Percentiles rank a stretch among this genome's conserved stretches.
phyloP scores from a whole-genome alignment of 2,888 invertebrate genomes.

The Pherbina coryleti region DNA sequence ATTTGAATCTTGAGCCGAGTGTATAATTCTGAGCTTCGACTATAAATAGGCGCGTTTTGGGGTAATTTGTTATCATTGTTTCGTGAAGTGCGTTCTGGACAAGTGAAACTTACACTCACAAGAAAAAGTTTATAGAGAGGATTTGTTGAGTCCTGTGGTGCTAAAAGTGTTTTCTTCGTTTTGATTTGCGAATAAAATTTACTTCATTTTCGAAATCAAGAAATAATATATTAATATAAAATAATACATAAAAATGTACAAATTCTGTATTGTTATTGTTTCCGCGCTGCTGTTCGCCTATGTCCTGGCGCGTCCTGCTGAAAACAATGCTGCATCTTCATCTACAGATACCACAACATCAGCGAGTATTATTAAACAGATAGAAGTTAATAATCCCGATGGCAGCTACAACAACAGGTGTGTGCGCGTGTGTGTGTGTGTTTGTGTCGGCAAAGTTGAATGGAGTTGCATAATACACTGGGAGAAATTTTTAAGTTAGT shows the following conservation, averaged over 20 bases:
- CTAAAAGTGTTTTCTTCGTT: neutral
- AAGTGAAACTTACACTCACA: neutral
- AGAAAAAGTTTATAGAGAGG: neutral
- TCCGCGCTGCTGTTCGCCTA: conserved; percentile 58
- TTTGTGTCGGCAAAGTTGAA: neutral
- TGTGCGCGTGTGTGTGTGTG: conserved; percentile 31
- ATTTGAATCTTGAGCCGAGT: conserved; percentile 13
- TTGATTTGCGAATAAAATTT: conserved; percentile 31
- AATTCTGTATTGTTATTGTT: conserved; percentile 55
- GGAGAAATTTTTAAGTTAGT: too few relatives aligned
- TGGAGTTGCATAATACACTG: too few relatives aligned
- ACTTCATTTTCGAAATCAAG: conserved; percentile 28
- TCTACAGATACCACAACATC: conserved; percentile 63
- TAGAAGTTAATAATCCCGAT: conserved; percentile 69
- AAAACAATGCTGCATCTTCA: conserved; percentile 46
- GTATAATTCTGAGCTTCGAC: neutral
- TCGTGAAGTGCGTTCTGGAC: conserved; percentile 3
- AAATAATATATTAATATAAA: conserved; percentile 43
- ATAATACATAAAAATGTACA: conserved; percentile 55
- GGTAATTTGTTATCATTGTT: conserved; percentile 22
- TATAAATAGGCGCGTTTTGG: conserved; percentile 33
- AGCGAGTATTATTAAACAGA: conserved; percentile 70
- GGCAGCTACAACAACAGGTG: conserved; percentile 71
- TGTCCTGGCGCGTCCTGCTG: conserved; percentile 60
- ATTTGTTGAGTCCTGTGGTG: neutral